Percentiles rank a stretch among this genome's conserved stretches.
These are phyloP conservation scores for Erythrocercus mccallii DNA, from an alignment of 2,113 vertebrate species.

Conservation along the genomic window DNA sequence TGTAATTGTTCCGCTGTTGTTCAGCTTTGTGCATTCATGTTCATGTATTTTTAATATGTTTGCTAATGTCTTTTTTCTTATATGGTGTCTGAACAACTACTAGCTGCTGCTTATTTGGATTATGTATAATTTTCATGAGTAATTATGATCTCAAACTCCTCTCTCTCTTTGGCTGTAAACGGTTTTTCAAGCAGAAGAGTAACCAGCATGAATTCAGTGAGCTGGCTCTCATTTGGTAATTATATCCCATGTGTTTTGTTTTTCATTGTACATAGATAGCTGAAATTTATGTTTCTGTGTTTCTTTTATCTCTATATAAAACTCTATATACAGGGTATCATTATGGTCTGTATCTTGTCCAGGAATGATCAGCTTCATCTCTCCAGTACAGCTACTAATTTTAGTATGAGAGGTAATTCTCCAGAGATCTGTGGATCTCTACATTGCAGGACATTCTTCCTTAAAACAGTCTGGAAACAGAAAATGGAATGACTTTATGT, in stretches of 20 bases:
- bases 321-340: neutral
- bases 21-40: neutral
- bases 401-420: neutral
- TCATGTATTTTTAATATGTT: neutral
- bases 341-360: neutral
- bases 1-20: neutral
- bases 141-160: neutral
- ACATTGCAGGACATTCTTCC: neutral
- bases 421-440: neutral
- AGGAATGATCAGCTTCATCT: neutral
- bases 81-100: neutral
- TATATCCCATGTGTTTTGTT: neutral
- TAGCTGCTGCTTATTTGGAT: neutral
- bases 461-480: neutral
- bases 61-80: neutral
- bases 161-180: neutral
- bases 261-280: neutral
- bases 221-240: neutral
- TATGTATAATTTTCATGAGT: neutral
- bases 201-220: neutral
- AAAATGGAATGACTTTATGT: neutral
- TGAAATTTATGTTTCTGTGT: neutral
- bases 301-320: neutral
- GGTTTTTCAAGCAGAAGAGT: neutral
- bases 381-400: neutral